Conservation (phyloP, 2,888 invertebrate genomes). For the Eristalinus aeneus region DNA sequence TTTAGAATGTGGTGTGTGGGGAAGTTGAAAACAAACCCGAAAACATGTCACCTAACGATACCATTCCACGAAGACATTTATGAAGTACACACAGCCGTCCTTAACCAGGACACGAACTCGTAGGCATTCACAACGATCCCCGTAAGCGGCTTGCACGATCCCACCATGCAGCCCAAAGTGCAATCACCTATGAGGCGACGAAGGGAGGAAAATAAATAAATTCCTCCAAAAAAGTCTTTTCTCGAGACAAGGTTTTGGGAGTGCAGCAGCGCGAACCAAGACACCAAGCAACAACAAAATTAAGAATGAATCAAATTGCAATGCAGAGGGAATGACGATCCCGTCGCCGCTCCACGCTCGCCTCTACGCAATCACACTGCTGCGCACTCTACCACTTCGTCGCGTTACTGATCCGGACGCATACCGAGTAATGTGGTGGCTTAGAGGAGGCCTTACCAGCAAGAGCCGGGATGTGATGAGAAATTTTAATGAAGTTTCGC, state of each 20-base stretch:
- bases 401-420: constrained; percentile 29
- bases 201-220: constrained; percentile 29
- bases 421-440: neutral
- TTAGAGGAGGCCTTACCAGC: constrained; percentile 42
- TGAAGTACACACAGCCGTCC: constrained; percentile 5
- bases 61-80: constrained; percentile 23
- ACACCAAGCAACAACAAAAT: constrained; percentile 58
- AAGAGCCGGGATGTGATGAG: constrained; percentile 56
- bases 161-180: constrained; percentile 33
- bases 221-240: constrained; percentile 26
- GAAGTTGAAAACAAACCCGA: constrained; percentile 5
- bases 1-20: neutral
- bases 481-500: constrained; percentile 67
- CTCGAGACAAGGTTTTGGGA: constrained; percentile 28
- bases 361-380: neutral
- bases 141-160: constrained; percentile 8
- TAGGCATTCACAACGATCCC: constrained; percentile 5
- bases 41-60: constrained; percentile 44
- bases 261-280: constrained; percentile 5
- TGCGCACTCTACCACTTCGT: neutral
- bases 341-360: neutral
- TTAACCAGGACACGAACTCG: neutral
- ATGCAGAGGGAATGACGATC: constrained; percentile 11
- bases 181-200: constrained; percentile 51
- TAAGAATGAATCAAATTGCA: constrained; percentile 65